These are phyloP conservation scores for Acanthosoma haemorrhoidale DNA, from an alignment of 2,888 invertebrate genomes.

Conservation along the genomic window DNA sequence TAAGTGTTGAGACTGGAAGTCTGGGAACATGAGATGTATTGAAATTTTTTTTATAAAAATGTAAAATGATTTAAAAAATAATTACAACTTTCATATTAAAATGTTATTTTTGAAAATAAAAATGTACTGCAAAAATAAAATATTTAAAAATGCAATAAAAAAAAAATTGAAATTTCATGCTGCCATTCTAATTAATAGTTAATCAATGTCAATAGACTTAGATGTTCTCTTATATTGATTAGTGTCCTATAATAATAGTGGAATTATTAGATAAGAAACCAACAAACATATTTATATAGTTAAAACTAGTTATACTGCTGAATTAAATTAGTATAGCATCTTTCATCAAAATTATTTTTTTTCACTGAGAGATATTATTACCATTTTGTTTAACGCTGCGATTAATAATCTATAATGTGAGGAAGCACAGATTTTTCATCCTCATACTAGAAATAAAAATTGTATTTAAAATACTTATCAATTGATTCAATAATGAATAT, in stretches of 20 bases:
- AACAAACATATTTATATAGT: neutral
- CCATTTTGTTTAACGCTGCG: too few species aligned
- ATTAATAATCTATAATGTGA: too few species aligned
- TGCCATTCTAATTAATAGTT: neutral
- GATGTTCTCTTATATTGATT: neutral
- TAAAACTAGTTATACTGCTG: neutral
- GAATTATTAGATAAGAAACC: neutral
- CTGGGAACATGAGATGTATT: conserved; percentile 1
- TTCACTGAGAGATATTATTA: too few species aligned
- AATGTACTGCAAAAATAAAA: neutral
- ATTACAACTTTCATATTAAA: neutral
- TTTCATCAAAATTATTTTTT: neutral
- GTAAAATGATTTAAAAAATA: neutral
- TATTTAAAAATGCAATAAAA: neutral
- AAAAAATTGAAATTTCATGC: neutral
- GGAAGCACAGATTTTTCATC: too few species aligned
- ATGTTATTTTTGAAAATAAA: neutral
- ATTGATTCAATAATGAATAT: neutral
- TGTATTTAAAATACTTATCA: neutral
- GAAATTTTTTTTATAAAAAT: conserved; percentile 1
- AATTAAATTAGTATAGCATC: neutral
- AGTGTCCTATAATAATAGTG: neutral
- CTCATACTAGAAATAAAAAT: neutral
- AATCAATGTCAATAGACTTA: neutral
- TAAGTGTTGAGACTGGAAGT: neutral